Evolutionary conservation across 2,113 vertebrate species (phyloP).

Genomic region (Gobio gobio): DNA sequence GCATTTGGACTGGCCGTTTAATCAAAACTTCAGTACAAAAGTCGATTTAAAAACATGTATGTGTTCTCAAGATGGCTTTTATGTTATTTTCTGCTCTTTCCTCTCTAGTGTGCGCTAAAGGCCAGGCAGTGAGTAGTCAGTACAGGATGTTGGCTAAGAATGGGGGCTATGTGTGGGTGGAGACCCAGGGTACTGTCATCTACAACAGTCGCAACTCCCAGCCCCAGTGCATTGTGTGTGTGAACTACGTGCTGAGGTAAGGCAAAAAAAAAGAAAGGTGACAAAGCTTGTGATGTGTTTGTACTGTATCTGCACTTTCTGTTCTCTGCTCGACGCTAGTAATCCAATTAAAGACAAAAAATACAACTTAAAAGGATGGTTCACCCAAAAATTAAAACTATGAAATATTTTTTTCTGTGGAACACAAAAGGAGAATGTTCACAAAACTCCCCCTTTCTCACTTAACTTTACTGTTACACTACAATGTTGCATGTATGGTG

Average conservation of each 20-base stretch:
- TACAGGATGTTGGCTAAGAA: constrained; percentile 96
- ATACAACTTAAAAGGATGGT: not conserved
- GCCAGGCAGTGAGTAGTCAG: constrained; percentile 90
- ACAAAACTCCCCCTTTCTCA: not conserved
- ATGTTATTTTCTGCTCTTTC: not conserved
- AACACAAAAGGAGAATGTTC: not conserved
- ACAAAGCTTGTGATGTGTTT: not conserved
- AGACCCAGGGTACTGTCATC: constrained; percentile 95
- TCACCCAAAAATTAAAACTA: not conserved
- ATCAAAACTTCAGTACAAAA: not conserved
- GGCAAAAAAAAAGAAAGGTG: constrained; percentile 30
- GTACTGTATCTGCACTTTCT: not conserved
- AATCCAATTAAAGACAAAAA: not conserved
- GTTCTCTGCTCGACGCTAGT: not conserved
- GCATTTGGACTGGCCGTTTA: not conserved
- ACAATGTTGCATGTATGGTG: not conserved
- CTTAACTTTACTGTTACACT: not conserved
- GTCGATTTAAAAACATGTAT: not conserved
- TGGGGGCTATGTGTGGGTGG: constrained; percentile 96
- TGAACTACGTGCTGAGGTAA: constrained; percentile 97
- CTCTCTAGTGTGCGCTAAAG: constrained; percentile 90
- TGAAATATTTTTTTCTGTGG: not conserved
- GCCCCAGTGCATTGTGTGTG: constrained; percentile 95
- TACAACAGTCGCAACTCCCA: constrained; percentile 98
- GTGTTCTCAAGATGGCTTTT: not conserved